phyloP scores from a whole-genome alignment of 2,888 invertebrate genomes.

The Seira musarum region DNA sequence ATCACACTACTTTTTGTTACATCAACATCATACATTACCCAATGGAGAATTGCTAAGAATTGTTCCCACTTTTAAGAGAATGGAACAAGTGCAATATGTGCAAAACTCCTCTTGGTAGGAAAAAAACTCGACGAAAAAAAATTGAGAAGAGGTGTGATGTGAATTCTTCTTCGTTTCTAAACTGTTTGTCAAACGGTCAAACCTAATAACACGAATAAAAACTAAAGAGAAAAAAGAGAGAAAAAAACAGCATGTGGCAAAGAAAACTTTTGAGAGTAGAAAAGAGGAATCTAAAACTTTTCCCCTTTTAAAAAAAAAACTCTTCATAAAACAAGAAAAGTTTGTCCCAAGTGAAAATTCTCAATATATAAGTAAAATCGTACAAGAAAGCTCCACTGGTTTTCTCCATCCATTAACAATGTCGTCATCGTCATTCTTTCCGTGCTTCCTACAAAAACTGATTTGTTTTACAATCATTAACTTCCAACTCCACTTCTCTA shows the following conservation, averaged over 20 bases:
- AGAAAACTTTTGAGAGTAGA: neutral
- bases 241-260: neutral
- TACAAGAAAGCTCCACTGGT: constrained; percentile 2
- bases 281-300: constrained; percentile 26
- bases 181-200: constrained; percentile 60
- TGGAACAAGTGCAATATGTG: constrained; percentile 34
- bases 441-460: constrained; percentile 18
- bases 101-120: constrained; percentile 12
- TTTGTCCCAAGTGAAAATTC: constrained; percentile 40
- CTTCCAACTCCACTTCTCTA: constrained; percentile 31
- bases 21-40: constrained; percentile 54
- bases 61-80: constrained; percentile 1
- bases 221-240: constrained; percentile 16
- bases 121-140: constrained; percentile 6
- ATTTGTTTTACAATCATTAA: constrained; percentile 59
- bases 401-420: constrained; percentile 31
- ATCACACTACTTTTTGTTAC: constrained; percentile 52
- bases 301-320: constrained; percentile 6
- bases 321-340: constrained; percentile 46
- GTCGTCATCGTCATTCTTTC: constrained; percentile 18
- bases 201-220: constrained; percentile 54
- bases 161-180: constrained; percentile 45
- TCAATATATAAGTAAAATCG: constrained; percentile 13
- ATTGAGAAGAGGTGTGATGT: constrained; percentile 50
- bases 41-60: constrained; percentile 39